Conservation (phyloP, 2,113 vertebrate species). For the Leucoraja erinaceus region DNA sequence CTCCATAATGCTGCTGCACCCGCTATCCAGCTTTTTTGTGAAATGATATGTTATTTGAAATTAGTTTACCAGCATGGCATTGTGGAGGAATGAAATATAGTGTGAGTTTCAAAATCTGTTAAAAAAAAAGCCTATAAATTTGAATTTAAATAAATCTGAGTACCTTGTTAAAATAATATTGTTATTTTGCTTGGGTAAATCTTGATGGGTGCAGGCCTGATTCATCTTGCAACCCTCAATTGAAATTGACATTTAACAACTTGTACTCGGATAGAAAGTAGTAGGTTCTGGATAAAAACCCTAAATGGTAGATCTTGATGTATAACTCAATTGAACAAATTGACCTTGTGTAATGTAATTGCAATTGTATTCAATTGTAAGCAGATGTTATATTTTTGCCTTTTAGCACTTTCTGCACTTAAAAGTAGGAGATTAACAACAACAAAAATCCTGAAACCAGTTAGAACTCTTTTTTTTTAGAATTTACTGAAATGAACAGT, state of each 20-base stretch:
- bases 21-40: too few relatives aligned
- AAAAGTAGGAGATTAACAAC: constrained; percentile 18
- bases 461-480: neutral
- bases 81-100: neutral
- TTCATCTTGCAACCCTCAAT: constrained; percentile 14
- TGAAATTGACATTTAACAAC: constrained; percentile 30
- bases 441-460: neutral
- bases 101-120: neutral
- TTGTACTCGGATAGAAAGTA: neutral
- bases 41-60: neutral
- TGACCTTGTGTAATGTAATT: constrained; percentile 84
- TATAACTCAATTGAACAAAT: constrained; percentile 76
- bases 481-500: neutral
- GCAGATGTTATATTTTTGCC: constrained; percentile 78
- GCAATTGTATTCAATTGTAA: constrained; percentile 92
- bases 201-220: neutral
- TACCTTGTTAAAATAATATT: neutral
- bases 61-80: neutral
- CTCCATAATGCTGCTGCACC: too few relatives aligned
- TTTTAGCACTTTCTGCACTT: constrained; percentile 43
- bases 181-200: neutral
- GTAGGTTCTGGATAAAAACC: neutral
- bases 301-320: constrained; percentile 35
- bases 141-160: neutral
- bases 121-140: neutral